Evolutionary conservation across 1,140 invertebrate species (phyloP).

Genomic region (Euglossa dilemma): DNA sequence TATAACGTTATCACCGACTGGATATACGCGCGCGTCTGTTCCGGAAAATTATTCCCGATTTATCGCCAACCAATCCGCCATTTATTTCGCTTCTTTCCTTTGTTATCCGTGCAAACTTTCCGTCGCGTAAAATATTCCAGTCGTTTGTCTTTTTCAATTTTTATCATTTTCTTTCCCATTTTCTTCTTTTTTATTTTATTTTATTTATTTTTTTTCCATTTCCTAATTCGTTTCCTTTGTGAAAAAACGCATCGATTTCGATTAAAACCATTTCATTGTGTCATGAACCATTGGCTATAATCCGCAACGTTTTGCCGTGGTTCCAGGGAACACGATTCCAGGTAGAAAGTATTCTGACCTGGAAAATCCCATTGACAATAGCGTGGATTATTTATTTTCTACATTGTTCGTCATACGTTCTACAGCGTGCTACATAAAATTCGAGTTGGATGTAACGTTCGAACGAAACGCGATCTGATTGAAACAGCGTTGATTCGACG

Average conservation of each 20-base stretch:
- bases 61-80: neutral
- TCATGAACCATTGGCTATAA: neutral
- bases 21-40: neutral
- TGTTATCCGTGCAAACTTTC: neutral
- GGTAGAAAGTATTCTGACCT: neutral
- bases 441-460: neutral
- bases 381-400: constrained; percentile 17
- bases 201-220: no score
- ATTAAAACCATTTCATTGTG: neutral
- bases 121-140: accelerated
- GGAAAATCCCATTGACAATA: neutral
- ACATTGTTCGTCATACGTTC: no score
- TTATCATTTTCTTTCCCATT: no score
- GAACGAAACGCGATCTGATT: neutral
- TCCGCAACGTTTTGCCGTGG: neutral
- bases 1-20: neutral
- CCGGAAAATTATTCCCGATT: neutral
- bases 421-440: neutral
- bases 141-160: neutral
- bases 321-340: neutral
- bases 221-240: neutral
- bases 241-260: neutral
- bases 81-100: neutral
- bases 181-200: no score
- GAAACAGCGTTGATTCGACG: neutral